These are phyloP conservation scores for Sinella curviseta DNA, from an alignment of 1,140 invertebrate genomes.

Conservation along the genomic window DNA sequence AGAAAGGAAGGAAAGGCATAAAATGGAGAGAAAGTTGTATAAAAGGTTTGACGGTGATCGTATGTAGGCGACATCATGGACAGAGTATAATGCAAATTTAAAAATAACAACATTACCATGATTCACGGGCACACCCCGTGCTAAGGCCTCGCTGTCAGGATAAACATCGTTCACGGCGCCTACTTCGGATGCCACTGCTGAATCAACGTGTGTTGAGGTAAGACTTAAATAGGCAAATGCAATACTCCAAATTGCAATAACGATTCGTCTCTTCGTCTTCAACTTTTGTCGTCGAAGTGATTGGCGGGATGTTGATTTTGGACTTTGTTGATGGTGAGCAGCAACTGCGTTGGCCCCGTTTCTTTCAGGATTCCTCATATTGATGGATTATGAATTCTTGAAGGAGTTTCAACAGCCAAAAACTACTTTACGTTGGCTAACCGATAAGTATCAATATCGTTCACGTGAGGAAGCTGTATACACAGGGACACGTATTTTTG, in stretches of 20 bases:
- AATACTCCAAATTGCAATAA: constrained; percentile 31
- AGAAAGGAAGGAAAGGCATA: not conserved
- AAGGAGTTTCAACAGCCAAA: too few relatives aligned
- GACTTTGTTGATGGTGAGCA: too few relatives aligned
- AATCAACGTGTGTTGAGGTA: constrained; percentile 19
- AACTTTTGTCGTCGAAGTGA: not conserved
- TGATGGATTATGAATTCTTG: not conserved
- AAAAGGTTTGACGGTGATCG: not conserved
- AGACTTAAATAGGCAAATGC: constrained; percentile 36
- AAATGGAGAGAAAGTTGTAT: not conserved
- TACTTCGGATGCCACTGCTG: not conserved
- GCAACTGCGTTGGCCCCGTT: too few relatives aligned
- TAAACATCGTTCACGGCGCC: not conserved
- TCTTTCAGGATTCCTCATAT: not conserved
- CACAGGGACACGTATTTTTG: too few relatives aligned
- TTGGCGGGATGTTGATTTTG: not conserved
- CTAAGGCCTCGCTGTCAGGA: not conserved
- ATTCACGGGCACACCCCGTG: not conserved
- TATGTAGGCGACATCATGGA: not conserved
- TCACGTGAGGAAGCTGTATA: too few relatives aligned
- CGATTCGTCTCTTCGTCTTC: not conserved
- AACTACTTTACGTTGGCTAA: too few relatives aligned
- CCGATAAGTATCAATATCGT: too few relatives aligned
- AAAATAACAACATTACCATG: constrained; percentile 13
- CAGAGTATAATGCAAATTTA: not conserved